A percentile compares a stretch with the other conserved stretches of the same genome.
Conservation (phyloP, 2,113 vertebrate genomes). For the Syngnathus scovelli region DNA sequence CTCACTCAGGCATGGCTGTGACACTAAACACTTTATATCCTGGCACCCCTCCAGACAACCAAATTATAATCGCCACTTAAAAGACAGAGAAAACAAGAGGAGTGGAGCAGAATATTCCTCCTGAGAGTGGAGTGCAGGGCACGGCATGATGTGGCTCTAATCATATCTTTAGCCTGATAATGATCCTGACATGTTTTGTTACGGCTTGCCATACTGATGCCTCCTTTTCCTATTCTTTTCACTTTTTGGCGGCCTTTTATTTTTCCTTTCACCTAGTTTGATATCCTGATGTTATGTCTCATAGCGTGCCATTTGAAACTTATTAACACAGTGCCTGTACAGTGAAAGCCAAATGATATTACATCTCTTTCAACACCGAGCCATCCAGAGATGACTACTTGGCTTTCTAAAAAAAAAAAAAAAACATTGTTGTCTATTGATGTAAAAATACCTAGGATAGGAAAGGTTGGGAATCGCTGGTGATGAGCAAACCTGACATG, state of each 20-base stretch:
- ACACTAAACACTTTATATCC: slow-evolving; percentile 57
- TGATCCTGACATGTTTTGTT: slow-evolving; percentile 80
- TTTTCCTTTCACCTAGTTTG: slow-evolving; percentile 32
- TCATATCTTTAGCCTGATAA: slow-evolving; percentile 71
- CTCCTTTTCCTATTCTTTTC: slow-evolving; percentile 59
- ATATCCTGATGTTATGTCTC: neutral
- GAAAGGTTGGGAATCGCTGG: slow-evolving; percentile 66
- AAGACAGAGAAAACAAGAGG: slow-evolving; percentile 39
- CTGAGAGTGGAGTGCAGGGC: slow-evolving; percentile 32
- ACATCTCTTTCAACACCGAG: neutral
- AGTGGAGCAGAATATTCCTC: slow-evolving; percentile 40
- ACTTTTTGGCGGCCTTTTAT: slow-evolving; percentile 46
- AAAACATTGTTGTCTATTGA: slow-evolving; percentile 54
- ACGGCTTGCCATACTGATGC: slow-evolving; percentile 66
- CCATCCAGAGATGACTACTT: neutral
- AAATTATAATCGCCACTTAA: slow-evolving; percentile 55
- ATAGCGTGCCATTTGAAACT: neutral
- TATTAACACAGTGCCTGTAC: neutral
- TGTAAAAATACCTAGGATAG: slow-evolving; percentile 69
- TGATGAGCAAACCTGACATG: slow-evolving; percentile 68
- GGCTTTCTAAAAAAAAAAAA: slow-evolving; percentile 29
- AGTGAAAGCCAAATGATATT: neutral
- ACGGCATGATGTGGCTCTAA: slow-evolving; percentile 38
- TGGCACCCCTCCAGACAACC: slow-evolving; percentile 52
- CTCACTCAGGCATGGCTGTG: slow-evolving; percentile 41